Evolutionary conservation across 2,797 vertebrate species (phyloP).

Genomic region (Toxotes lorentzi): DNA sequence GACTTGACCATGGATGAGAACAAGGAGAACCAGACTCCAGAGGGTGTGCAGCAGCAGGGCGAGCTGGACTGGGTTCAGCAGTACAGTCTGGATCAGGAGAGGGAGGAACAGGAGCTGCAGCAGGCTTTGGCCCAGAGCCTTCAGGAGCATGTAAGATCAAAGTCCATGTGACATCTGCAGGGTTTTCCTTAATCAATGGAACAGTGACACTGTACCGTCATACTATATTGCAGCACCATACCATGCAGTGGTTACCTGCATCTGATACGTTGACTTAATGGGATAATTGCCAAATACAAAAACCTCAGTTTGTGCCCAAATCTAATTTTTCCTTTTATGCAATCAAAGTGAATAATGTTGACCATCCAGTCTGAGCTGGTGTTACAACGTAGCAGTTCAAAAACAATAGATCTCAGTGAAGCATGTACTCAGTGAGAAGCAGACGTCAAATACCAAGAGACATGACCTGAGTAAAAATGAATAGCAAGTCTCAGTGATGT

Average conservation of each 20-base stretch:
- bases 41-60: conserved; percentile 88
- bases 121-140: conserved; percentile 98
- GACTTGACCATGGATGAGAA: conserved; percentile 97
- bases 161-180: neutral
- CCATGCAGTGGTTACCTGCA: neutral
- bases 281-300: neutral
- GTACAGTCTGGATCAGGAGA: conserved; percentile 93
- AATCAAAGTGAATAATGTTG: neutral
- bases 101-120: conserved; percentile 98
- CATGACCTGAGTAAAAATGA: neutral
- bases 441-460: neutral
- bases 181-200: neutral
- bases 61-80: conserved; percentile 98
- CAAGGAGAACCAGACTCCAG: conserved; percentile 99
- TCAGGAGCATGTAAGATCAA: conserved; percentile 93
- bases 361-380: neutral
- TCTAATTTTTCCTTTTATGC: neutral
- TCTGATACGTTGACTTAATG: neutral
- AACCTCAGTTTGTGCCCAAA: neutral
- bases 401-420: neutral
- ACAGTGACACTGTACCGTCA: neutral
- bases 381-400: neutral
- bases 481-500: neutral
- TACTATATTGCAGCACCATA: too few relatives aligned
- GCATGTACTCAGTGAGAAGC: neutral